Base-by-base conservation (phyloP, 2,113 vertebrate genomes). In the Dolichotis patagonum region DNA sequence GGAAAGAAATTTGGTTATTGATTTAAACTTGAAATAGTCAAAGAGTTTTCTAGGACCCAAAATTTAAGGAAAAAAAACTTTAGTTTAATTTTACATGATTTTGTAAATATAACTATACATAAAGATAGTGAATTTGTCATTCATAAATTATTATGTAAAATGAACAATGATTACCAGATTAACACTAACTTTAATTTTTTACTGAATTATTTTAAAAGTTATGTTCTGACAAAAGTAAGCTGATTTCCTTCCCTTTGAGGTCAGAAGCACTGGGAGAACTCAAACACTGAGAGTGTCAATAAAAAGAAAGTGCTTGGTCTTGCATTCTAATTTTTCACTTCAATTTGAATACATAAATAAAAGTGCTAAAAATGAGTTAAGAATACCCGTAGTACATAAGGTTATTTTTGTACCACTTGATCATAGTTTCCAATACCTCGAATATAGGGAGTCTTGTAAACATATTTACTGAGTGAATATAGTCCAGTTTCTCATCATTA, bases 11-110 rank as follows among this genome's bases (percentile, higher is more conserved):
- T 88, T 46, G 30, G 14, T 38, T 92, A 69, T 38, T 97, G 54
- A 93, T 83, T 82, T 84, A 83, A n/a, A 24, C 11, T 26, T 94
- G 16, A 12, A 93, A 49, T 38, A 95, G 38, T 85, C 8, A 85
- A 83, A 89, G 7, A 62, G 3, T 73, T 75, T 91, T 75, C 24
- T 73, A 75, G 75, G 38, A 38, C 19, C 1, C 30, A 43, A 63
- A 85, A 65, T 86, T 95, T 95, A 30, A 60, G 30, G 41, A 56
- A 91, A 91, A 58, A 60, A 60, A 46, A 46, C 9, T 77, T 14
- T 17, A 83, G 32, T 71, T 94, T 96, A 2, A 95, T 63, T 96
- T 73, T 85, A 58, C 32, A 54, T 60, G 82, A 80, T 75, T 97
- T 89, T 85, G 78, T 89, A 96, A 90, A 90, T 90, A 26, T 69